Percentiles rank a stretch among this genome's conserved stretches.
Evolutionary conservation across 2,888 invertebrate species (phyloP).

Genomic region (Hypselothyrea guttata): DNA sequence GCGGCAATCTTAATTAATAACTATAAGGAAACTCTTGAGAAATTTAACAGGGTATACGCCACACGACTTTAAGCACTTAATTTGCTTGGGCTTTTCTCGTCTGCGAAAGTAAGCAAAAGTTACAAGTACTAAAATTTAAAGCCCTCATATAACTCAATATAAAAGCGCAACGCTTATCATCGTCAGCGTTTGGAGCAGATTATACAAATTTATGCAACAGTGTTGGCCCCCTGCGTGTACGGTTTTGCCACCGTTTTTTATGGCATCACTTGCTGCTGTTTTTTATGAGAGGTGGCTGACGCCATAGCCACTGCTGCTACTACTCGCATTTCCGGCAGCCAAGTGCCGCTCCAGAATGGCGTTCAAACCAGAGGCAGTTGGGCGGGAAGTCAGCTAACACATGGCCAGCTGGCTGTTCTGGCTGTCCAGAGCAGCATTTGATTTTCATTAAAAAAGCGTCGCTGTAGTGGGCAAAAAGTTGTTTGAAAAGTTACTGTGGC

Average conservation of each 20-base stretch:
- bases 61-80: not conserved
- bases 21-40: not conserved
- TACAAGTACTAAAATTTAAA: conserved; percentile 51
- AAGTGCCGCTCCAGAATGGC: conserved; percentile 17
- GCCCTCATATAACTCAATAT: conserved; percentile 65
- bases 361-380: not conserved
- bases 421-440: conserved; percentile 43
- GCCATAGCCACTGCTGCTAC: conserved; percentile 14
- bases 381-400: conserved; percentile 13
- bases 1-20: not conserved
- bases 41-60: conserved; percentile 1
- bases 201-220: conserved; percentile 75
- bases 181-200: conserved; percentile 53
- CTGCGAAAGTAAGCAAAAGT: conserved; percentile 18
- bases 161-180: conserved; percentile 33
- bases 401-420: conserved; percentile 25
- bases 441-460: conserved; percentile 61
- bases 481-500: conserved; percentile 28
- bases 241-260: conserved; percentile 44
- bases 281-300: conserved; percentile 40
- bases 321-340: conserved; percentile 54
- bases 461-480: conserved; percentile 21
- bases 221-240: conserved; percentile 35
- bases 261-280: conserved; percentile 42
- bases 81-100: conserved; percentile 3